Conservation (phyloP, 2,797 vertebrate species). For the Smutsia temminckii region DNA sequence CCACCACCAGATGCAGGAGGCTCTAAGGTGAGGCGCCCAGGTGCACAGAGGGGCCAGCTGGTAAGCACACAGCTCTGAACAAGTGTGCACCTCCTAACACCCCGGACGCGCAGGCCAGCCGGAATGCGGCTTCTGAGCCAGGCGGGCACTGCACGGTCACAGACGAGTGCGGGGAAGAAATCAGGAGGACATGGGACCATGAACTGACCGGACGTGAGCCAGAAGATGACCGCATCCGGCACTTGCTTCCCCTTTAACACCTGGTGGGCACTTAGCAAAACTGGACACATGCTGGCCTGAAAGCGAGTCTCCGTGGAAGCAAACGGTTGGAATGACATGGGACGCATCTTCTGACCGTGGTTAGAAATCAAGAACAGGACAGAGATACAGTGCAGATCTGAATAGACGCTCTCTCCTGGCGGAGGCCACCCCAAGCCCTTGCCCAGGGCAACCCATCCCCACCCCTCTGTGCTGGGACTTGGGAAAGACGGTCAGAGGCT, state of each 20-base stretch:
- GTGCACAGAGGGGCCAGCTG: not conserved
- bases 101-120: too few species aligned
- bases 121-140: too few species aligned
- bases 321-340: not conserved
- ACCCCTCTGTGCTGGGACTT: not conserved
- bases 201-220: too few species aligned
- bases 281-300: not conserved
- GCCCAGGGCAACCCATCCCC: slow-evolving; percentile 16
- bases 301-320: not conserved
- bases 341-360: not conserved
- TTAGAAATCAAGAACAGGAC: not conserved
- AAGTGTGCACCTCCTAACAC: fast-evolving
- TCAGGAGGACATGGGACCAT: not conserved
- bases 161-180: too few species aligned
- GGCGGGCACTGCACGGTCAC: too few species aligned
- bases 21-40: not conserved
- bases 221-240: not conserved
- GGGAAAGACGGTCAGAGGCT: not conserved
- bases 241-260: not conserved
- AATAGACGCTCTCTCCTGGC: too few species aligned
- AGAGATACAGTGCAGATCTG: not conserved
- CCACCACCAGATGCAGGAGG: not conserved
- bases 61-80: not conserved
- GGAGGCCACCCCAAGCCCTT: not conserved
- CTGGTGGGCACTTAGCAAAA: not conserved